Percentiles rank a stretch among this genome's conserved stretches.
Conservation (phyloP, 2,797 vertebrate genomes). For the Hoplostethus atlanticus region DNA sequence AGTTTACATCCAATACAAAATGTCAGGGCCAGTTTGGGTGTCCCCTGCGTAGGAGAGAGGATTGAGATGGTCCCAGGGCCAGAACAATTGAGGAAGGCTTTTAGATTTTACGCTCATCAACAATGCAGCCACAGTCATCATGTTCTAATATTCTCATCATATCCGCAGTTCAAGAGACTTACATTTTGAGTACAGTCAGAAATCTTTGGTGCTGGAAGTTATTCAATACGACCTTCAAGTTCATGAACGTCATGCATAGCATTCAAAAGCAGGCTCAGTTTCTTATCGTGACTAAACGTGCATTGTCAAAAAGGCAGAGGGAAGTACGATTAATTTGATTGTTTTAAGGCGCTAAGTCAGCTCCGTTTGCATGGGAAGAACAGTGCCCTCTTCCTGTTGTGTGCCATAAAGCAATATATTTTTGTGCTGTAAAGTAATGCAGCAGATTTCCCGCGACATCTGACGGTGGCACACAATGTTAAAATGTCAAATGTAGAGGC, state of each 20-base stretch:
- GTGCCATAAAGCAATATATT: too few species aligned
- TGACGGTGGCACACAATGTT: too few species aligned
- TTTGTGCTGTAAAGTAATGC: too few species aligned
- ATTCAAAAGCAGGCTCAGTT: background rate
- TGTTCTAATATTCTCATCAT: background rate
- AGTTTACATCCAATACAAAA: too few species aligned
- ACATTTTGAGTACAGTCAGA: background rate
- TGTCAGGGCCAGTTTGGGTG: too few species aligned
- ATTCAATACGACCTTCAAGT: slow-evolving; percentile 9
- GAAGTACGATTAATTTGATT: background rate
- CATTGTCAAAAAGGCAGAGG: slow-evolving; percentile 1
- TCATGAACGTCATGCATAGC: background rate
- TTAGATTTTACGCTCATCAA: slow-evolving; percentile 13
- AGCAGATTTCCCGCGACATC: too few species aligned
- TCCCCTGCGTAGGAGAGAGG: too few species aligned
- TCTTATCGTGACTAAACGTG: too few species aligned
- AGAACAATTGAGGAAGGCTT: background rate
- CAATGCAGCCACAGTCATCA: background rate
- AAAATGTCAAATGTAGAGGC: too few species aligned
- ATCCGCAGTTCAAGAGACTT: slow-evolving; percentile 8
- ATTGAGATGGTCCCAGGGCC: background rate
- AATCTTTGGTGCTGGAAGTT: background rate
- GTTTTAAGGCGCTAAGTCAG: too few species aligned
- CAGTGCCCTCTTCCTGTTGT: too few species aligned
- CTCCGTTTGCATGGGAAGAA: too few species aligned